These are phyloP conservation scores for Xenopus petersii DNA, from an alignment of 2,797 vertebrate species.

Conservation along the genomic window DNA sequence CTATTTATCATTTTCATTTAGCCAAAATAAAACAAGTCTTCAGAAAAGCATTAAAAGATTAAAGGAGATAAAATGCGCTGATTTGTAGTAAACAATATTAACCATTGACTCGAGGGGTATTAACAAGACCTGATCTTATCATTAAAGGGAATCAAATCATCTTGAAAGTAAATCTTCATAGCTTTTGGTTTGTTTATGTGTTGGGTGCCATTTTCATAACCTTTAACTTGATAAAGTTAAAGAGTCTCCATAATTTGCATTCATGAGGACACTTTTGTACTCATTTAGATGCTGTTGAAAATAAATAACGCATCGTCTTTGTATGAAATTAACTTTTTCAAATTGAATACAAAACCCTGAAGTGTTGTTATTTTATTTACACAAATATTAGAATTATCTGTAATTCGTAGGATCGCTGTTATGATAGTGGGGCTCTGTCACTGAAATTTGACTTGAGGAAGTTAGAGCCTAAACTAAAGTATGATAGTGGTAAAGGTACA, in stretches of 20 bases:
- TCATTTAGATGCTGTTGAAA: constrained; percentile 28
- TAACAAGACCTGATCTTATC: constrained; percentile 15
- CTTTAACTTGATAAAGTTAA: constrained; percentile 47
- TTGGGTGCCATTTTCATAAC: constrained; percentile 43
- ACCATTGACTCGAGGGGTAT: not conserved
- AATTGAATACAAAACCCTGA: too few species aligned
- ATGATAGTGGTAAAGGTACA: too few species aligned
- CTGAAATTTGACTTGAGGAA: too few species aligned
- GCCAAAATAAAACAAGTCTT: not conserved
- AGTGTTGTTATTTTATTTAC: too few species aligned
- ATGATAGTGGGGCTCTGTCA: too few species aligned
- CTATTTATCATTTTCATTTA: not conserved
- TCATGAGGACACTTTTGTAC: constrained; percentile 6
- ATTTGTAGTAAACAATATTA: constrained; percentile 23
- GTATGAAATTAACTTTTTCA: constrained; percentile 41
- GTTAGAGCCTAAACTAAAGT: too few species aligned
- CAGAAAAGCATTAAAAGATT: not conserved
- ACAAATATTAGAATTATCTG: too few species aligned
- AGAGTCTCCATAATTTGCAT: constrained; percentile 36
- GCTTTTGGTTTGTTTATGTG: constrained; percentile 39
- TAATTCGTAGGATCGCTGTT: too few species aligned
- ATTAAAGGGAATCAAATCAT: constrained; percentile 28
- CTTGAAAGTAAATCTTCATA: constrained; percentile 35
- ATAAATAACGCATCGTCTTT: constrained; percentile 20
- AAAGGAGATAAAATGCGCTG: not conserved